Evolutionary conservation across 2,888 invertebrate species (phyloP).

Genomic region (Trissolcus brochymenae): DNA sequence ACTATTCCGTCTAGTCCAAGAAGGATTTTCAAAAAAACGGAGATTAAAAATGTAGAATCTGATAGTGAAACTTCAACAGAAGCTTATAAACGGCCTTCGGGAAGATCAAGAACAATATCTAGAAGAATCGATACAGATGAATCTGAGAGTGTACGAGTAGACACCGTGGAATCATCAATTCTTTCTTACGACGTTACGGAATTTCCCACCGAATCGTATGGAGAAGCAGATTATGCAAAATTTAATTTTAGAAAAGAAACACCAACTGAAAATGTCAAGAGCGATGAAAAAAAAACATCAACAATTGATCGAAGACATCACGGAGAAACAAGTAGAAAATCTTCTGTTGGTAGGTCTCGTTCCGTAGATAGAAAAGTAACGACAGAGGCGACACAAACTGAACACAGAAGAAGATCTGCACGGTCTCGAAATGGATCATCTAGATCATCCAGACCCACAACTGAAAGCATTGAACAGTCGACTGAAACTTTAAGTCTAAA

Average conservation of each 20-base stretch:
- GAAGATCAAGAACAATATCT: constrained; percentile 11
- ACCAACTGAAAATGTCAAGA: neutral
- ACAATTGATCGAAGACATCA: constrained; percentile 20
- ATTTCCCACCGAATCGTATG: constrained; percentile 19
- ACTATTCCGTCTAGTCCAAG: neutral
- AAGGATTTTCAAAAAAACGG: constrained; percentile 2
- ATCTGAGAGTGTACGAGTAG: constrained; percentile 65
- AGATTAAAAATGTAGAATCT: neutral
- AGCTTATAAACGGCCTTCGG: neutral
- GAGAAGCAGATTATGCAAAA: constrained; percentile 26
- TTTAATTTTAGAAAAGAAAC: constrained; percentile 18
- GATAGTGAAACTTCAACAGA: constrained; percentile 9
- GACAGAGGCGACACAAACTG: constrained; percentile 32
- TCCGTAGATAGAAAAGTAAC: constrained; percentile 26
- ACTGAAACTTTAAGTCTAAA: constrained; percentile 15
- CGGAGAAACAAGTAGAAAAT: constrained; percentile 25
- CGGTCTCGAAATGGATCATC: constrained; percentile 44
- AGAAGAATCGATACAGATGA: constrained; percentile 58
- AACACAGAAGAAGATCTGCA: constrained; percentile 53
- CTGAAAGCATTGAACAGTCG: constrained; percentile 25
- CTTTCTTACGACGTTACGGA: constrained; percentile 50
- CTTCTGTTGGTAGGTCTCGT: constrained; percentile 28
- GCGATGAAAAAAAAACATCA: neutral
- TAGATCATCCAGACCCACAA: constrained; percentile 52
- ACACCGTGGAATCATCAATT: constrained; percentile 50